These are phyloP conservation scores for Chiloscyllium plagiosum DNA, from an alignment of 2,113 vertebrate species.

Conservation along the genomic window DNA sequence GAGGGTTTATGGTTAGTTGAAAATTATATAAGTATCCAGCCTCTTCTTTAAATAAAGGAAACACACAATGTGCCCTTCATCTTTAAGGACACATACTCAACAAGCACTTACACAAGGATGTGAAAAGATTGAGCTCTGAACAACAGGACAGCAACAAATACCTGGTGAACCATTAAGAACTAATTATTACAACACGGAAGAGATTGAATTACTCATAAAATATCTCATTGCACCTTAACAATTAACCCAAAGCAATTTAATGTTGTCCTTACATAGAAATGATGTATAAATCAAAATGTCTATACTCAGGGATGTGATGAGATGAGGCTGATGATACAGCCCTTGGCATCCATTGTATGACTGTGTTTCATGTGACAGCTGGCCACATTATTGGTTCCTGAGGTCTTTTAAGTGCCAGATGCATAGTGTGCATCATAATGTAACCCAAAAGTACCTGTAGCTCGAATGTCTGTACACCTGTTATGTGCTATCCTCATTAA, in stretches of 20 bases:
- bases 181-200: slow-evolving; percentile 53
- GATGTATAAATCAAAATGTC: slow-evolving; percentile 51
- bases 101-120: not conserved
- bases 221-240: slow-evolving; percentile 47
- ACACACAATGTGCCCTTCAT: not conserved
- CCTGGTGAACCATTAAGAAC: slow-evolving; percentile 51
- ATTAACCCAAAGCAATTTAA: slow-evolving; percentile 53
- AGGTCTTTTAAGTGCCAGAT: slow-evolving; percentile 6
- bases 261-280: slow-evolving; percentile 45
- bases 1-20: not conserved
- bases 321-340: not conserved
- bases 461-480: not conserved
- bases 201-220: slow-evolving; percentile 48
- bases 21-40: not conserved
- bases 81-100: not conserved
- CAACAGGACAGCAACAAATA: slow-evolving; percentile 14
- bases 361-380: not conserved
- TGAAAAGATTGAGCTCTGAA: not conserved
- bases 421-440: not conserved
- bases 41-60: not conserved
- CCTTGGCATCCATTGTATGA: not conserved
- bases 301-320: slow-evolving; percentile 46
- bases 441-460: not conserved
- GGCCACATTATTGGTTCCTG: not conserved
- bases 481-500: not conserved